Evolutionary conservation across 2,113 vertebrate genomes (phyloP), one percentile per base, ranked within the genome.

Genomic region (Psittacara wagleri): DNA sequence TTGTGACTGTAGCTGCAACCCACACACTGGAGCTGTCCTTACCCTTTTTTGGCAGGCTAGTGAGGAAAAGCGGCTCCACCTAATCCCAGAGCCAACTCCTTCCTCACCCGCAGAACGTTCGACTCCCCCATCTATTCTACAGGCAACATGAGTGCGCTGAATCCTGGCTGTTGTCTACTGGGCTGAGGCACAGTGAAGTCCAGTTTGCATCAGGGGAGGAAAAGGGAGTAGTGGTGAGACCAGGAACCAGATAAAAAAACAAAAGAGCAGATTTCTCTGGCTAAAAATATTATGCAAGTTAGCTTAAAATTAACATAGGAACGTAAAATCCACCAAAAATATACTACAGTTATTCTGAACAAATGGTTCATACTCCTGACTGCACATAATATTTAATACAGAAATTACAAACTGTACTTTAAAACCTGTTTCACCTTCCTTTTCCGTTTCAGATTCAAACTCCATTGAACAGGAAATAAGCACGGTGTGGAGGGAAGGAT

Each of bases 111-210:
- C 59, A 3, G 1, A 46, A 6, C 4, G 3, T 18, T 48, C 61
- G 29, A 17, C 46, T 81, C 72, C 48, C 28, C 29, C 55, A 1
- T 9, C 16, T 46, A 46, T 37, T 72, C 66, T 11, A 22, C 8
- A 2, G 61, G 66, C 8, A 0, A 61, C 20, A 5, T 0, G 3
- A 57, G 35, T 0, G 22, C 4, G 2, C 43, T 31, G 41, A 43
- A 27, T 59, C 55, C 77, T 43, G 62, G 13, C 82, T 62, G 46
- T 2, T n/a, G 9, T 4, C 44, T 69, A 5, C 61, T 49, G 13
- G 20, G 43, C 86, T 52, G 68, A 86, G 59, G 49, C 55, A 25
- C 25, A 24, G 39, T 8, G 0, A 20, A 33, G 37, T 12, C n/a
- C 20, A 24, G 23, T 13, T 59, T 29, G 51, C 19, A 52, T 2